Evolutionary conservation across 2,113 vertebrate species (phyloP).

Genomic region (Pedetes capensis): DNA sequence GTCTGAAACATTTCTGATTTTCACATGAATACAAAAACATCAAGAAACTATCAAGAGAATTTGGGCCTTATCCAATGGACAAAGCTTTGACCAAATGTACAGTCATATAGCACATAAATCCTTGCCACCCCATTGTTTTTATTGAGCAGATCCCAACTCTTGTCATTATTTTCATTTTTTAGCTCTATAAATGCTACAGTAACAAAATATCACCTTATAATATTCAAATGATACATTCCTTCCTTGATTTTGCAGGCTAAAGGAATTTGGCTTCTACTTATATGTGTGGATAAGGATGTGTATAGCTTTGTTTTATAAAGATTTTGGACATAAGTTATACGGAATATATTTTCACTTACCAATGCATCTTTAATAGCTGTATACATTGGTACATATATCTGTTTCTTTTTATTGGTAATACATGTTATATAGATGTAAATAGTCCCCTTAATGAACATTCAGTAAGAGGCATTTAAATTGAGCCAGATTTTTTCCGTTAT

Average conservation of each 20-base stretch:
- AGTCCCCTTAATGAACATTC: not conserved
- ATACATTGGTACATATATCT: not conserved
- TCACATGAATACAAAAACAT: conserved; percentile 3
- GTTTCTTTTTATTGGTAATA: not conserved
- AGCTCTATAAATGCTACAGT: not conserved
- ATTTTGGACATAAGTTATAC: not conserved
- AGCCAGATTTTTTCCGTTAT: not conserved
- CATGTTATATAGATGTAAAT: not conserved
- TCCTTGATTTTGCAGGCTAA: not conserved
- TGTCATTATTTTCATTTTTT: not conserved
- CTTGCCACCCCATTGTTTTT: not conserved
- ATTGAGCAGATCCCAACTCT: not conserved
- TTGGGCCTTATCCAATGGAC: not conserved
- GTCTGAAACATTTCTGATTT: not conserved
- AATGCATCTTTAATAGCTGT: not conserved
- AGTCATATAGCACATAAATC: not conserved
- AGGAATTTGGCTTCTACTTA: not conserved
- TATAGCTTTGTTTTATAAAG: not conserved
- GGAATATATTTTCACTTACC: not conserved
- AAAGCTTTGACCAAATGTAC: not conserved
- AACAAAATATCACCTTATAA: not conserved
- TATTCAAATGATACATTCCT: not conserved
- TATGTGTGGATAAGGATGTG: not conserved
- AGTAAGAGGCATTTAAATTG: not conserved
- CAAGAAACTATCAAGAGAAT: not conserved